Evolutionary conservation across 2,888 invertebrate species (phyloP), one percentile per base, ranked within the genome.

Genomic region (Macrosiphum euphorbiae): DNA sequence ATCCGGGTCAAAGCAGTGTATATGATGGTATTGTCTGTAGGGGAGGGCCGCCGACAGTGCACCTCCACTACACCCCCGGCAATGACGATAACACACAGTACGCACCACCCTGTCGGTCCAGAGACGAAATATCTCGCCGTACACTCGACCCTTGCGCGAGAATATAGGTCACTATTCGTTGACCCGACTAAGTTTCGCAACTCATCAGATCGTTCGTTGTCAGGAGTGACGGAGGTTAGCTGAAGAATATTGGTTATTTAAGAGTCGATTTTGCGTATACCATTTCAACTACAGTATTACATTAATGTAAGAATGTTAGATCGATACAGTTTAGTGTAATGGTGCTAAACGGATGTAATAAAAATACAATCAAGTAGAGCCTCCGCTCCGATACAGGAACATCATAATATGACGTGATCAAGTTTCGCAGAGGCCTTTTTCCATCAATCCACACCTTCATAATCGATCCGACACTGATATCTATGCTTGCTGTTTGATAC

Each of bases 1-100:
- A 91, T 58, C 86, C 86, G 58, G 58, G 86, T 85, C 86, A 85
- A 52, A 78, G 78, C 89, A 35, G 91, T 47, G 52, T 87, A 50
- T 86, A 86, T 26, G 26, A n/a, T 50, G n/a, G 41, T 41, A 41
- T 84, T n/a, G 50, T 87, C 50, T 20, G 50, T 50, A 47, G 41
- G 86, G 47, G 44, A 44, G 47, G 28, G 16, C 28, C 8, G 13
- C 26, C 41, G 55, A 28, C 41, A 44, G 44, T 61, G 58, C 89
- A 44, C 58, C 44, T 26, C 58, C 26, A 58, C 58, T 41, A 55
- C 35, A 24, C 35, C 50, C 24, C 35, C 24, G 28, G 4, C 35
- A 52, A 90, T 78, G n/a, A 85, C 44, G n/a, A 35, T 35, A 78
- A 78, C 78, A 78, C 35, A 7, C 78, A 35, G 35, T 35, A 78